Conservation (phyloP, 2,113 vertebrate species). For the Tyrannus savana region DNA sequence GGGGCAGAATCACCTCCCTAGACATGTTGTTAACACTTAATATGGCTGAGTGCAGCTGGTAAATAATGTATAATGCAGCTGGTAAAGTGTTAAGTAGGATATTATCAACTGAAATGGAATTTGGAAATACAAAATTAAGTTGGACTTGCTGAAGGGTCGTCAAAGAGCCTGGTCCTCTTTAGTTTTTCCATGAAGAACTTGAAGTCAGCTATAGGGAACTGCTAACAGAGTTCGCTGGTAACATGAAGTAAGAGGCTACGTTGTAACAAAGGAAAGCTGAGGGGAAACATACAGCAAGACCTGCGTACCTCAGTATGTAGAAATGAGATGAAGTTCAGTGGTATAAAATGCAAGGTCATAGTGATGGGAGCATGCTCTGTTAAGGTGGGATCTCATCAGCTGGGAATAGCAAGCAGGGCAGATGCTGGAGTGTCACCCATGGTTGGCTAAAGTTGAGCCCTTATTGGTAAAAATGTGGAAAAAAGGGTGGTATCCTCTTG, state of each 20-base stretch:
- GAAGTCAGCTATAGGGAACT: not conserved
- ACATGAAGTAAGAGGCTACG: not conserved
- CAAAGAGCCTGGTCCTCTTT: accelerated
- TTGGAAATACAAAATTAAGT: not conserved
- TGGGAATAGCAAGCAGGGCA: not conserved
- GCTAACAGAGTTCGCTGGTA: not conserved
- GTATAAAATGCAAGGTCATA: not conserved
- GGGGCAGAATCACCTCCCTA: not conserved
- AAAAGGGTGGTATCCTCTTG: accelerated
- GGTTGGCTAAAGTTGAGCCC: not conserved
- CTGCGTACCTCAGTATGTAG: not conserved
- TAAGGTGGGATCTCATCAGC: not conserved
- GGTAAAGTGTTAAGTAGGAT: not conserved
- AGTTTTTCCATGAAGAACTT: not conserved
- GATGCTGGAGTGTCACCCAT: not conserved
- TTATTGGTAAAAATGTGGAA: not conserved
- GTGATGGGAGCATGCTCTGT: not conserved
- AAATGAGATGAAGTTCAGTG: not conserved
- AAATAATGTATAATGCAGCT: not conserved
- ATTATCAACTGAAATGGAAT: not conserved
- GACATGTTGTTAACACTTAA: not conserved
- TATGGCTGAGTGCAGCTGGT: accelerated
- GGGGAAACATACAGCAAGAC: not conserved
- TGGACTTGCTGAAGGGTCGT: not conserved
- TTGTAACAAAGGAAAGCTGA: not conserved